Evolutionary conservation across 2,113 vertebrate genomes (phyloP).

Genomic region (Coturnix japonica): DNA sequence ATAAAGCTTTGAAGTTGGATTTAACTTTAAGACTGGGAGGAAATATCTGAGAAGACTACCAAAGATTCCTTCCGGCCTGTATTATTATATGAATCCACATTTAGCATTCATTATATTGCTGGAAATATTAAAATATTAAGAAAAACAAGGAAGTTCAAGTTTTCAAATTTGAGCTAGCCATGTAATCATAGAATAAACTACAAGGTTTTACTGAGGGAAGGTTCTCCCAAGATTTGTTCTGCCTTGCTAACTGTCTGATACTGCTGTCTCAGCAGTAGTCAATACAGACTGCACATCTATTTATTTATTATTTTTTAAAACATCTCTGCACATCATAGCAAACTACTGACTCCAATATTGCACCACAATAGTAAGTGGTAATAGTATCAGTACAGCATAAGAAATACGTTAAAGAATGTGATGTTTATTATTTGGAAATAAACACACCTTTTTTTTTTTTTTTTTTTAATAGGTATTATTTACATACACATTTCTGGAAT

Average conservation of each 20-base stretch:
- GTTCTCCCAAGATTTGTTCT: background rate
- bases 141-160: background rate
- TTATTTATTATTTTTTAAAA: background rate
- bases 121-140: background rate
- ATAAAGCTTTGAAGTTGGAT: background rate
- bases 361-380: background rate
- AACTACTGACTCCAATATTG: background rate
- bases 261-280: background rate
- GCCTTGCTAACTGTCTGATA: background rate
- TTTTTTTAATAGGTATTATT: too few relatives aligned
- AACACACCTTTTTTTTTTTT: rapidly evolving
- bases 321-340: background rate
- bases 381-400: background rate
- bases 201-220: rapidly evolving
- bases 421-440: background rate
- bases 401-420: background rate
- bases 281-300: background rate
- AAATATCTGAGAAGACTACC: background rate
- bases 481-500: too few relatives aligned
- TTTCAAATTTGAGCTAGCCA: background rate
- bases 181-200: background rate
- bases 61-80: background rate
- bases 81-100: background rate
- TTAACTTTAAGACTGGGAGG: background rate
- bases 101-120: background rate